Evolutionary conservation across 2,113 vertebrate species (phyloP).

Genomic region (Eurypyga helias): DNA sequence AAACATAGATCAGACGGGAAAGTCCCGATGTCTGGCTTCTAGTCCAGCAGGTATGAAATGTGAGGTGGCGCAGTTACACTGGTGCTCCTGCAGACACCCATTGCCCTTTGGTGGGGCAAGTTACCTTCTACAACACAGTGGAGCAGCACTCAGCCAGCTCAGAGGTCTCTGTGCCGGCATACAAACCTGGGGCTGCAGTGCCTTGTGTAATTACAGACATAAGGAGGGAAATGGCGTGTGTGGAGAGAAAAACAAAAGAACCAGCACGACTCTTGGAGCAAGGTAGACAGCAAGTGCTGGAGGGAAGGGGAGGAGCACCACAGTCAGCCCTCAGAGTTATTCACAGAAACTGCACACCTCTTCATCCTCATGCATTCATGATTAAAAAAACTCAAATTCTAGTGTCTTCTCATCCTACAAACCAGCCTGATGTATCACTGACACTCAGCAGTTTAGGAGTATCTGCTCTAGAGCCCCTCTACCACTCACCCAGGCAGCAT

Average conservation of each 20-base stretch:
- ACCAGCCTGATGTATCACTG: background rate
- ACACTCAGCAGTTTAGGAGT: background rate
- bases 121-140: background rate
- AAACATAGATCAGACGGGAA: background rate
- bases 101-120: background rate
- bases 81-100: background rate
- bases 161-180: background rate
- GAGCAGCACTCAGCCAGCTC: background rate
- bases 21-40: background rate
- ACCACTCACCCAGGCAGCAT: background rate
- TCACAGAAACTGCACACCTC: background rate
- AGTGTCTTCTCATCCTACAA: background rate
- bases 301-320: background rate
- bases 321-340: background rate
- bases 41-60: background rate
- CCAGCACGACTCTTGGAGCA: background rate
- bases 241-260: background rate
- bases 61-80: fast-evolving
- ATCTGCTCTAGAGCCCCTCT: background rate
- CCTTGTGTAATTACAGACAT: background rate
- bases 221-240: background rate
- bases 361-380: background rate
- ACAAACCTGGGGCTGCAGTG: background rate
- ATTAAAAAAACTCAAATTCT: background rate
- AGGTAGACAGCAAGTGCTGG: background rate